Evolutionary conservation across 2,888 invertebrate genomes (phyloP), one percentile per base, ranked within the genome.

Genomic region (Lampropteryx suffumata): DNA sequence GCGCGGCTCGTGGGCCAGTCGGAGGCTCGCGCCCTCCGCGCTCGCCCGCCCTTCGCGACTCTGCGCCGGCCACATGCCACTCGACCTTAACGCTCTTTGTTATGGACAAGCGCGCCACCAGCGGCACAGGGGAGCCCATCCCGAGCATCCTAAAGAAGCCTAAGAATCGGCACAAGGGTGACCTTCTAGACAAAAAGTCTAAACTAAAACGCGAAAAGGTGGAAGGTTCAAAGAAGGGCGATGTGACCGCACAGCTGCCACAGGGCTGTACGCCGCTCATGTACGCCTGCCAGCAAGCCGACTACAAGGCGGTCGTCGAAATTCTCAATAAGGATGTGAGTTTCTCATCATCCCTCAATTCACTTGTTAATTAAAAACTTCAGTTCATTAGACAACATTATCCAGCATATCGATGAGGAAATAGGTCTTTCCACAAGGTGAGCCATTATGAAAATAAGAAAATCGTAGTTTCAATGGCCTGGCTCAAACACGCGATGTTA

Each of bases 281-380:
- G 97, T 96, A 96, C 89, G 96, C 97, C 70, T 97, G 97, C 78
- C 97, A 97, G 84, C 97, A 96, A 79, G 96, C 95, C 42, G 94
- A 96, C 87, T 94, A 95, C 79, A 92, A 93, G 60, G 92, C 94
- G 63, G 96, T 97, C 61, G 91, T 94, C 64, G 93, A 93, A 66
- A 92, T 95, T 65, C 92, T 97, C 66, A 93, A 93, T 71, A 94
- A 93, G 73, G 94, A 95, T 92, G 96, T 96, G 91, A 92, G 92
- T 91, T 64, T 47, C 33, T 64, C 53, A 47, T 55, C 57, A 46
- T 43, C 46, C 13, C 26, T 26, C 24, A 26, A n/a, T n/a, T 3
- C 26, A 12, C 10, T 47, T 29, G 36, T 42, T 32, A 48, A 34
- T 29, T 17, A 44, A 53, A 33, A 33, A 34, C 45, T 10, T 26